Evolutionary conservation across 2,113 vertebrate genomes (phyloP).

Genomic region (human (Homo sapiens)): DNA sequence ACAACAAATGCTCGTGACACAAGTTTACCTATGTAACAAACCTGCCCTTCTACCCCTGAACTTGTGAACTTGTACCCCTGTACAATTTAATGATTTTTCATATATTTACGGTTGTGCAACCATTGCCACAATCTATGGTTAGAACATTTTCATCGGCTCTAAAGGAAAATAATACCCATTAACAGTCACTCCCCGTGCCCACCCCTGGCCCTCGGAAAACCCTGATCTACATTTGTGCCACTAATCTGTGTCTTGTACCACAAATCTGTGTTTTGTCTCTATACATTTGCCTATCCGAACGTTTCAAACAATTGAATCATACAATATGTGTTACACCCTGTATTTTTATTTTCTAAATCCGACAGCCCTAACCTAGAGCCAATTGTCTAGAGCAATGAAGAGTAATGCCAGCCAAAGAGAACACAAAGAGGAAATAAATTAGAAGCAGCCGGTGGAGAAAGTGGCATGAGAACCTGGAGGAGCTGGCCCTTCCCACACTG

Average conservation of each 20-base stretch:
- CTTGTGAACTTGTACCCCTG: no score
- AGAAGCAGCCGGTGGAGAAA: not conserved
- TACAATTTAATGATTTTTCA: not conserved
- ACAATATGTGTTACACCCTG: not conserved
- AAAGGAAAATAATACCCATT: not conserved
- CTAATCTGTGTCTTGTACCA: no score
- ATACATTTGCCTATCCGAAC: no score
- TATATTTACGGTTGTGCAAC: not conserved
- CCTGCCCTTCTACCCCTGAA: no score
- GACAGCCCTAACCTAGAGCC: not conserved
- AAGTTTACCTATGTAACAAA: no score
- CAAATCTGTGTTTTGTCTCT: not conserved
- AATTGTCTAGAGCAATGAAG: not conserved
- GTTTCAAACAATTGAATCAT: not conserved
- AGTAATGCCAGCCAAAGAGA: not conserved
- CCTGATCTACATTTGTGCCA: no score
- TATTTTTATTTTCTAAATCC: not conserved
- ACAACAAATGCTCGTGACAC: no score
- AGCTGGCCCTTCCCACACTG: no score
- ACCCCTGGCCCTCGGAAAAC: no score
- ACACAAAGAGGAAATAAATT: not conserved
- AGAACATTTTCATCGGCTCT: not conserved
- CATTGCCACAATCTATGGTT: not conserved
- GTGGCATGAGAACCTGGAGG: not conserved
- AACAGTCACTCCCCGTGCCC: not conserved